Conservation (phyloP, 1,140 invertebrate genomes). For the Euschistus heros region DNA sequence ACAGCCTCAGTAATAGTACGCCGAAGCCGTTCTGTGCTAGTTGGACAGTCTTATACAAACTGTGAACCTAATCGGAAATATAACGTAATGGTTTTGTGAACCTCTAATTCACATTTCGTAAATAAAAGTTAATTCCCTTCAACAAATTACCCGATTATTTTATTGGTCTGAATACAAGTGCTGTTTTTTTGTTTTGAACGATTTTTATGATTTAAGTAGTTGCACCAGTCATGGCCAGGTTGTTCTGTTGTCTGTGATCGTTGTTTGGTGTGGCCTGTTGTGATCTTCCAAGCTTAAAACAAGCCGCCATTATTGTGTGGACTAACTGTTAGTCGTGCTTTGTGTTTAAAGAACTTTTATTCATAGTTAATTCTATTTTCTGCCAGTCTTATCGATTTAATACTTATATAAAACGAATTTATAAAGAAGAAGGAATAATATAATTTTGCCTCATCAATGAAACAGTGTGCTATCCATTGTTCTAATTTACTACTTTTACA, state of each 20-base stretch:
- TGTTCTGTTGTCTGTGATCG: constrained; percentile 3
- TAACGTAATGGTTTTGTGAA: not conserved
- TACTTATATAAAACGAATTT: too few species aligned
- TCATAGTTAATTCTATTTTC: too few species aligned
- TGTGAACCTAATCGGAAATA: not conserved
- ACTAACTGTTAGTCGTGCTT: too few species aligned
- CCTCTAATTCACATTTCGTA: too few species aligned
- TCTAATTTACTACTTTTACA: too few species aligned
- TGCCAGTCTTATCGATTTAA: too few species aligned
- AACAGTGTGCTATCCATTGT: too few species aligned
- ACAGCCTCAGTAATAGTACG: constrained; percentile 2
- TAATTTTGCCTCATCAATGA: too few species aligned
- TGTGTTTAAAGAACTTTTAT: too few species aligned
- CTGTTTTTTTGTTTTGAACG: not conserved
- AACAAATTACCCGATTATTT: not conserved
- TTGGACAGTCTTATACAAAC: constrained; percentile 1
- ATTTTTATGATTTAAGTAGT: constrained; percentile 5
- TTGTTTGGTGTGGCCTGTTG: constrained; percentile 9
- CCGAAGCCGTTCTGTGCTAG: not conserved
- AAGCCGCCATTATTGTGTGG: constrained; percentile 5
- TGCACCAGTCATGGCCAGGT: not conserved
- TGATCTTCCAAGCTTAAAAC: not conserved
- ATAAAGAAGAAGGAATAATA: too few species aligned
- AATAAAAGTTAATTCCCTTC: too few species aligned
- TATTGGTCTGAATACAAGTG: not conserved